These are phyloP conservation scores for Helleia helle DNA, from an alignment of 2,888 invertebrate genomes.

Conservation along the genomic window DNA sequence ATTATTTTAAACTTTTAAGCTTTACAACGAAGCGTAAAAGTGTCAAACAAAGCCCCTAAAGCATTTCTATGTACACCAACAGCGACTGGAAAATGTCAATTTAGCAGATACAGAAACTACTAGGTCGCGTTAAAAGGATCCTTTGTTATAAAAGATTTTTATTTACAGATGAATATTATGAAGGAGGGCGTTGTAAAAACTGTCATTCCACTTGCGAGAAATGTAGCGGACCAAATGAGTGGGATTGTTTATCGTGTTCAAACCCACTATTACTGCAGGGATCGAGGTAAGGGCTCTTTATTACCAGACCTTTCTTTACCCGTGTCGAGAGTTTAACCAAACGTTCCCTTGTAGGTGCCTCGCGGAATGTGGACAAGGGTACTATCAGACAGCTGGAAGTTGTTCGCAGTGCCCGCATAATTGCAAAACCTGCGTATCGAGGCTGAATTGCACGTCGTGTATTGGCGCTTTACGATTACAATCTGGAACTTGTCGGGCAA, in stretches of 20 bases:
- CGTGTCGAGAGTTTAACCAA: conserved; percentile 20
- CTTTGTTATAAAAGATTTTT: conserved; percentile 30
- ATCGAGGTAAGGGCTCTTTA: conserved; percentile 45
- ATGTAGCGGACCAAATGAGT: conserved; percentile 85
- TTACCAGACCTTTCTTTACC: conserved; percentile 29
- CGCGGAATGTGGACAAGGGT: conserved; percentile 84
- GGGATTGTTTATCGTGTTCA: conserved; percentile 84
- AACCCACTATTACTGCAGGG: conserved; percentile 83
- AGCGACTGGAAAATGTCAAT: conserved; percentile 26
- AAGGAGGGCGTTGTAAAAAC: conserved; percentile 82
- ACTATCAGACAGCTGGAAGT: conserved; percentile 80
- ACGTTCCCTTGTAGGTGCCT: conserved; percentile 75
- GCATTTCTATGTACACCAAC: conserved; percentile 24
- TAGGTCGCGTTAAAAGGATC: conserved; percentile 21
- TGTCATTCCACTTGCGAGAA: conserved; percentile 90
- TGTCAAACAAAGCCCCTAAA: conserved; percentile 23
- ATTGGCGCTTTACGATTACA: conserved; percentile 83
- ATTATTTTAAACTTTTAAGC: conserved; percentile 15
- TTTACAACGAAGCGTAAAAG: conserved; percentile 21
- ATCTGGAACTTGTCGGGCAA: conserved; percentile 86
- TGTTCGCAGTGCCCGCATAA: conserved; percentile 87
- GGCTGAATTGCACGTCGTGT: conserved; percentile 87
- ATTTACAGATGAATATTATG: conserved; percentile 81
- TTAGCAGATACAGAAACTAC: conserved; percentile 27
- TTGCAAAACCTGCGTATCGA: conserved; percentile 83